phyloP scores from a whole-genome alignment of 2,888 invertebrate genomes.

The Eristalis arbustorum region DNA sequence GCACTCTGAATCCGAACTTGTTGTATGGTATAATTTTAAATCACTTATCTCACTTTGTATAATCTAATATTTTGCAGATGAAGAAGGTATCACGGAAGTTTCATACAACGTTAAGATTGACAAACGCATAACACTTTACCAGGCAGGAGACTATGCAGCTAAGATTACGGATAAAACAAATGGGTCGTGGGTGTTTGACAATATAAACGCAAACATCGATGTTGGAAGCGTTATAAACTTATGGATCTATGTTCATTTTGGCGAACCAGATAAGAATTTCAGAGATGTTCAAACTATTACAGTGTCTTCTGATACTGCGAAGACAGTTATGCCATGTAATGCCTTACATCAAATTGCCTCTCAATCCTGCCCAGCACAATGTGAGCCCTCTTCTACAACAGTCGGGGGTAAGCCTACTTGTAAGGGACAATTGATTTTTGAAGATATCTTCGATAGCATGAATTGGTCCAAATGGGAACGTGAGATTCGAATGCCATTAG shows the following conservation, averaged over 20 bases:
- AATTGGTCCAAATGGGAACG: slow-evolving; percentile 81
- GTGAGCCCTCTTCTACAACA: background rate
- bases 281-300: background rate
- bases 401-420: slow-evolving; percentile 74
- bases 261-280: background rate
- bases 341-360: background rate
- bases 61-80: background rate
- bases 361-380: background rate
- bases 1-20: no score
- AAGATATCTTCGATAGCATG: slow-evolving; percentile 82
- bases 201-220: background rate
- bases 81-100: background rate
- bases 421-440: slow-evolving; percentile 81
- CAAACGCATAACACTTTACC: background rate
- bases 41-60: background rate
- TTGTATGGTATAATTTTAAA: no score
- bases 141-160: background rate
- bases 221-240: background rate
- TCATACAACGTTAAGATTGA: background rate
- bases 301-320: background rate
- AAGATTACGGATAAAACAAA: background rate
- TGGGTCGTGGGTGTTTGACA: background rate
- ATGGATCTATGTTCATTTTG: background rate
- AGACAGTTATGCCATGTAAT: background rate
- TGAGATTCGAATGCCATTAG: slow-evolving; percentile 81